These are phyloP conservation scores for Gandaritis pyraliata DNA, from an alignment of 2,888 invertebrate species.

Conservation along the genomic window DNA sequence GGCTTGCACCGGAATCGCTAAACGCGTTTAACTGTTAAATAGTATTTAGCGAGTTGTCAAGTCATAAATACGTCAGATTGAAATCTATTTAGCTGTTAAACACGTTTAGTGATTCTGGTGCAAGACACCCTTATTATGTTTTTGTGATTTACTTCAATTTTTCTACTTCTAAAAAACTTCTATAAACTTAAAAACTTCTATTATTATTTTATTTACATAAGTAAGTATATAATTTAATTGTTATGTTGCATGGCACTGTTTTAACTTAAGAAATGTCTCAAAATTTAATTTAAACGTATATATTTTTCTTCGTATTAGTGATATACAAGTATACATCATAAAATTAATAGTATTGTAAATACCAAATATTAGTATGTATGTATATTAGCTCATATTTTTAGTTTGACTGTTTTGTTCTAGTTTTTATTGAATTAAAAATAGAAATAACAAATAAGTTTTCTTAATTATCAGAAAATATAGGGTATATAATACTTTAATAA, in stretches of 20 bases:
- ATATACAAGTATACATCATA: slow-evolving; percentile 33
- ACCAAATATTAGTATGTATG: slow-evolving; percentile 69
- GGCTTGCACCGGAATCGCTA: too few species aligned
- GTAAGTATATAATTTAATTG: background rate
- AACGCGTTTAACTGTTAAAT: too few species aligned
- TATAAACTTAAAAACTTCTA: too few species aligned
- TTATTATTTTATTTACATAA: too few species aligned
- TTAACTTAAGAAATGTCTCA: slow-evolving; percentile 28
- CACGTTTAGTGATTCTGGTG: too few species aligned
- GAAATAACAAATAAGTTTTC: background rate
- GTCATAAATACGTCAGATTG: too few species aligned
- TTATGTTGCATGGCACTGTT: background rate
- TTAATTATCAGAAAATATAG: background rate
- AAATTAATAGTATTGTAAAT: slow-evolving; percentile 60
- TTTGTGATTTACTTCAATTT: too few species aligned
- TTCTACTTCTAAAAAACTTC: too few species aligned
- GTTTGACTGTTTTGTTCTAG: background rate
- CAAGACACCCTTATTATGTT: too few species aligned
- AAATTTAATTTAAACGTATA: slow-evolving; percentile 21
- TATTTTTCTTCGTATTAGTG: slow-evolving; percentile 23
- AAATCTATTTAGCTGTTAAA: too few species aligned
- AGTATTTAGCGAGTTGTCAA: too few species aligned
- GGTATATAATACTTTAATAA: background rate
- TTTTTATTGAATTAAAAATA: background rate
- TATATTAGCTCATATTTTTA: slow-evolving; percentile 36